Evolutionary conservation across 2,888 invertebrate genomes (phyloP), one percentile per base, ranked within the genome.

Genomic region (Eugnorisma glareosa): DNA sequence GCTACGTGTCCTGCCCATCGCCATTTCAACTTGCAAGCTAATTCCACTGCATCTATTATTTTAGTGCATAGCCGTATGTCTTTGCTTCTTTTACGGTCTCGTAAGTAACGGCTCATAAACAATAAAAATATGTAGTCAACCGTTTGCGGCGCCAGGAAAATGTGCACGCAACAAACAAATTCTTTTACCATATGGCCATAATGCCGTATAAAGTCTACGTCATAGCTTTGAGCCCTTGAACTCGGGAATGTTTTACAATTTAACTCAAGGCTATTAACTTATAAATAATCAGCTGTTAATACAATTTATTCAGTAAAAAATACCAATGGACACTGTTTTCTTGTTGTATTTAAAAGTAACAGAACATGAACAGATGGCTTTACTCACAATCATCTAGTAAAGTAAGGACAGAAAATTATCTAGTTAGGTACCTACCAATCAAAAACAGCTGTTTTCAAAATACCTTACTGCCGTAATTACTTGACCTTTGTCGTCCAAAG

Each of bases 161-260:
- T 73, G 40, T 37, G 57, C 82, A 79, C 78, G 75, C 75, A 37
- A 59, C 40, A 15, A 43, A 45, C 24, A 31, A 54, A 80, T 72
- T 80, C 28, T 59, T 77, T 31, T 67, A 75, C 82, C 78, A 59
- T 66, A 81, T 59, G 82, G 57, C 35, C 21, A 24, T 45, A 76
- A n/a, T 15, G 64, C 40, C 40, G 10, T 63, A 24, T n/a, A 43
- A 24, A 18, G 21, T 37, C 3, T 81, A 54, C 51, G 61, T 73
- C 35, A 64, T 37, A 43, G 54, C n/a, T 1, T 43, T 5, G 45
- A 59, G 48, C 24, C 78, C 82, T 66, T 79, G 75, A 81, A 31
- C 57, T 51, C 18, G 15, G 82, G 11, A 75, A 57, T 43, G 35
- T 35, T 28, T 8, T 4, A 57, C 40, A 57, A 43, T 51, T 15